phyloP scores from a whole-genome alignment of 2,113 vertebrate species.

The Terrapene triunguis region DNA sequence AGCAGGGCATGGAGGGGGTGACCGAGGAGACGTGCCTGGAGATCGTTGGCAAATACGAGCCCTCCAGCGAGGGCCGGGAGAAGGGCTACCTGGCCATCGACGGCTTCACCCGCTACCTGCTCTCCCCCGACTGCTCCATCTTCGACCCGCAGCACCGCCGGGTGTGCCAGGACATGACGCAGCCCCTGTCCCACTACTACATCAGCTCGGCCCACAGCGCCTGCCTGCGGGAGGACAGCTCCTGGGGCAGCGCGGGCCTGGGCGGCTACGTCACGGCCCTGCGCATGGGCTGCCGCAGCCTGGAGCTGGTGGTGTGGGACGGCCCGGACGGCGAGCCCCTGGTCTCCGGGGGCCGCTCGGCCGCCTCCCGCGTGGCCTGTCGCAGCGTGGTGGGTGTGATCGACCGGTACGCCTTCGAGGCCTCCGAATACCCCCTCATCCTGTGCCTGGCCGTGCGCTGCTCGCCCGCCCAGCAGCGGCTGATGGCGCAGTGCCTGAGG shows the following conservation, averaged over 20 bases:
- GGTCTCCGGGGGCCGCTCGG: constrained; percentile 87
- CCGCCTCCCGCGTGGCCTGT: constrained; percentile 87
- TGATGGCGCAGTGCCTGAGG: constrained; percentile 89
- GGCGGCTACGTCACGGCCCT: constrained; percentile 89
- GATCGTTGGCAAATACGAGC: constrained; percentile 89
- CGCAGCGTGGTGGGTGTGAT: constrained; percentile 89
- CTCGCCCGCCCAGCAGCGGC: constrained; percentile 87
- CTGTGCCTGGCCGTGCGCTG: constrained; percentile 91
- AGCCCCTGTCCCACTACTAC: constrained; percentile 94
- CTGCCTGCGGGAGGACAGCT: constrained; percentile 90
- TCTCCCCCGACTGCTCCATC: constrained; percentile 92
- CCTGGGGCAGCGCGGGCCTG: constrained; percentile 89
- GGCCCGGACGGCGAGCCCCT: constrained; percentile 91
- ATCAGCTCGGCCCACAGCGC: constrained; percentile 93
- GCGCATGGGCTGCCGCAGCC: constrained; percentile 90
- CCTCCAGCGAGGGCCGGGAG: constrained; percentile 90
- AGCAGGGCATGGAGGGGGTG: constrained; percentile 92
- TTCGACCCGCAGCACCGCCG: constrained; percentile 92
- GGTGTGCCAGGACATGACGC: constrained; percentile 93
- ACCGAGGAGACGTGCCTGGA: constrained; percentile 90
- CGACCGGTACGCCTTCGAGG: constrained; percentile 91
- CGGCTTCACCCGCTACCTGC: constrained; percentile 93
- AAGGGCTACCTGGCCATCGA: constrained; percentile 90
- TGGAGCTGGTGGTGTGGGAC: constrained; percentile 91
- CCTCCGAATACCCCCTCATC: constrained; percentile 91